phyloP scores from a whole-genome alignment of 2,113 vertebrate genomes.

The Beaufortia kweichowensis region DNA sequence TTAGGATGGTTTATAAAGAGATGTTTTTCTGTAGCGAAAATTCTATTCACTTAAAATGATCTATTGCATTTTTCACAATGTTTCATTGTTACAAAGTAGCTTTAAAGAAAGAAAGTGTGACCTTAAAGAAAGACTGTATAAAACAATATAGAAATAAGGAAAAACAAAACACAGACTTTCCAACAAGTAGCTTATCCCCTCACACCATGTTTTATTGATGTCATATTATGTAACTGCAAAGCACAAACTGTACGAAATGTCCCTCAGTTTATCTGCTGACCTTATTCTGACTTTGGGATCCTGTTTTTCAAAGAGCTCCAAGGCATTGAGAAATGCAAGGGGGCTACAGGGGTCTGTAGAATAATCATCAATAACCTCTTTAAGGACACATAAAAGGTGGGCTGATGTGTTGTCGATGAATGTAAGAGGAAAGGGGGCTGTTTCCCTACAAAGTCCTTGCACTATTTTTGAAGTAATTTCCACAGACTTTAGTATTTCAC shows the following conservation, averaged over 20 bases:
- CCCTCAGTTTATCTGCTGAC: conserved; percentile 69
- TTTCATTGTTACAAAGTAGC: too few relatives aligned
- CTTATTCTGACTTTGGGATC: conserved; percentile 72
- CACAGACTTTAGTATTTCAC: conserved; percentile 70
- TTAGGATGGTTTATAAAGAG: too few relatives aligned
- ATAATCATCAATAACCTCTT: conserved; percentile 73
- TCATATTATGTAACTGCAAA: conserved; percentile 61
- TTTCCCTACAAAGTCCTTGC: conserved; percentile 66
- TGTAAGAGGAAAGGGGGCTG: conserved; percentile 48
- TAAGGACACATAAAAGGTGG: conserved; percentile 31
- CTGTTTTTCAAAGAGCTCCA: conserved; percentile 70
- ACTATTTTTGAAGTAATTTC: conserved; percentile 71
- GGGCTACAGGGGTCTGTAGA: conserved; percentile 61
- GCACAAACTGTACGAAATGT: conserved; percentile 68
- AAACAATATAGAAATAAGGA: too few relatives aligned
- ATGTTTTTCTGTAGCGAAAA: too few relatives aligned
- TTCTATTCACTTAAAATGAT: too few relatives aligned
- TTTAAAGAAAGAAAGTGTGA: too few relatives aligned
- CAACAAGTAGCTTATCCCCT: conserved; percentile 23
- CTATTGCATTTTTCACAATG: too few relatives aligned
- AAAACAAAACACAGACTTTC: too few relatives aligned
- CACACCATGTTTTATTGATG: conserved; percentile 63
- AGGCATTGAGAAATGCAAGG: conserved; percentile 53
- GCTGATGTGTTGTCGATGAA: conserved; percentile 30
- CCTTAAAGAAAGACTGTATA: too few relatives aligned